Conservation (phyloP, 2,888 invertebrate genomes). For the Myathropa florea region DNA sequence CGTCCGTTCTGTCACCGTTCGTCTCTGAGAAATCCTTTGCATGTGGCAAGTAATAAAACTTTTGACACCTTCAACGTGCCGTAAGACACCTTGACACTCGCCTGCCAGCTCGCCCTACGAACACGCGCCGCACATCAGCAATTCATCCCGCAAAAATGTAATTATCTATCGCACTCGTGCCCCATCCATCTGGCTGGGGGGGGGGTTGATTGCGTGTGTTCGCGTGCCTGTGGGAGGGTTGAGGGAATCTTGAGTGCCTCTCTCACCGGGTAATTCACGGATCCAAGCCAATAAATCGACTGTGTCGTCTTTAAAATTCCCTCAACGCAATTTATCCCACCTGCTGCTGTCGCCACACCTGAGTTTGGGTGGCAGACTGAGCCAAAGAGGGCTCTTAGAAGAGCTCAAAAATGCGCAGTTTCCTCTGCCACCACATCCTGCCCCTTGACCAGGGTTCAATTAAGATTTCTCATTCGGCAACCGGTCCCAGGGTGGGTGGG, state of each 20-base stretch:
- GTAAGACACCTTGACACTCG: constrained; percentile 19
- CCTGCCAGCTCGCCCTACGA: not conserved
- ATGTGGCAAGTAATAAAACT: constrained; percentile 39
- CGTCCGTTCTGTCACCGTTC: not conserved
- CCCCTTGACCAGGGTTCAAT: not conserved
- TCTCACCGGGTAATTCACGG: not conserved
- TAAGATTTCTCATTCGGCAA: constrained; percentile 31
- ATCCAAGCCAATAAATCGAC: constrained; percentile 23
- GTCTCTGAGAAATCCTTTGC: constrained; percentile 23
- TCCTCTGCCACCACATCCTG: not conserved
- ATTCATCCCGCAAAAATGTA: constrained; percentile 38
- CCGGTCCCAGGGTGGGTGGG: too few relatives aligned
- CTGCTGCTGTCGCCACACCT: not conserved
- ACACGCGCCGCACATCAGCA: constrained; percentile 18
- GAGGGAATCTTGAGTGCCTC: constrained; percentile 3
- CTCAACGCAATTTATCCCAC: constrained; percentile 11
- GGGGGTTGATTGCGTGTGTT: not conserved
- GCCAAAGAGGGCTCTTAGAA: not conserved
- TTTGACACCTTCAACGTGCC: constrained; percentile 49
- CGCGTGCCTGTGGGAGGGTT: too few relatives aligned
- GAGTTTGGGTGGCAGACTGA: not conserved
- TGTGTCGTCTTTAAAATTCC: constrained; percentile 22
- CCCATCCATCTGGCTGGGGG: not conserved
- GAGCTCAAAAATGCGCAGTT: not conserved
- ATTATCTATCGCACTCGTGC: constrained; percentile 19